These are phyloP conservation scores for Balanococcus diminutus DNA, from an alignment of 2,888 invertebrate species.

Conservation along the genomic window DNA sequence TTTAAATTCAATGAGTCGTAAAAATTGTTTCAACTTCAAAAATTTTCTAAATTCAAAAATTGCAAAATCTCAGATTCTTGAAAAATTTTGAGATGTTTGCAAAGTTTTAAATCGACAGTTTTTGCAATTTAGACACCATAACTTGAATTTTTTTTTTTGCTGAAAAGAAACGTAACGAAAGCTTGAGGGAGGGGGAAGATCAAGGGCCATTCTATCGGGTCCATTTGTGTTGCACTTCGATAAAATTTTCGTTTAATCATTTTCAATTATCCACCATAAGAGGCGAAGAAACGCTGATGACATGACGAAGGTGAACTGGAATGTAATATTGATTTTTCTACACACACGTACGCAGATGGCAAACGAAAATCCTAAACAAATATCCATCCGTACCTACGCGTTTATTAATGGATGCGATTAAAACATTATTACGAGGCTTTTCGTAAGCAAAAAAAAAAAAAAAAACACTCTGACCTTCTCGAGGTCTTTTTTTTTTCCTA, in stretches of 20 bases:
- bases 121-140: too few relatives aligned
- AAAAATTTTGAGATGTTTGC: too few relatives aligned
- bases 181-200: too few relatives aligned
- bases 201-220: too few relatives aligned
- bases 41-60: too few relatives aligned
- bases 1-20: too few relatives aligned
- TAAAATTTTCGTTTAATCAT: background rate
- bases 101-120: too few relatives aligned
- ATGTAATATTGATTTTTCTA: background rate
- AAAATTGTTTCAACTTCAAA: too few relatives aligned
- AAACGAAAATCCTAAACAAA: background rate
- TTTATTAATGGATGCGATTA: constrained; percentile 13
- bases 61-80: too few relatives aligned
- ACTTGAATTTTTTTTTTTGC: too few relatives aligned
- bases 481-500: background rate
- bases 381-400: background rate
- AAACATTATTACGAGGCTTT: background rate
- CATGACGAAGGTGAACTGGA: constrained; percentile 2
- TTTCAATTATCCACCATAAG: background rate
- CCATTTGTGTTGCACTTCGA: background rate
- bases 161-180: too few relatives aligned
- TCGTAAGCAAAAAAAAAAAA: background rate
- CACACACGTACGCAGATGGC: background rate
- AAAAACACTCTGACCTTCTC: background rate
- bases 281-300: background rate